Evolutionary conservation across 2,888 invertebrate species (phyloP), one percentile per base, ranked within the genome.

Genomic region (Lysandra bellargus): DNA sequence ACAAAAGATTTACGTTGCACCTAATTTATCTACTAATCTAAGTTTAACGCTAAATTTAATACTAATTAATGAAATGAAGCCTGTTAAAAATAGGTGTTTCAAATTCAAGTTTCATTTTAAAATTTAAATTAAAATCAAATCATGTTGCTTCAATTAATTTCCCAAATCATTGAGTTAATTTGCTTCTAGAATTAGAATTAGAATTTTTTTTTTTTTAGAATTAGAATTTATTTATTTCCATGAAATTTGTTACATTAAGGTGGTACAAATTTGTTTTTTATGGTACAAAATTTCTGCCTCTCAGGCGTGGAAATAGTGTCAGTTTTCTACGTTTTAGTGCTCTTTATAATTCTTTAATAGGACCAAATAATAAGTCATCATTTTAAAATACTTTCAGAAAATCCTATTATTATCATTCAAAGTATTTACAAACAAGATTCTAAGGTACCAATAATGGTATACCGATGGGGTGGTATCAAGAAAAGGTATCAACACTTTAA

Each of bases 61-160:
- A 73, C 2, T 17, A 44, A 69, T 82, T 84, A 82, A 84, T 84
- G 82, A 83, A 85, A 82, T 80, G 81, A 82, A 80, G 82, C 33
- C 30, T 1, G 4, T 69, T 37, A 37, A 69, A 69, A 17, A 12
- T 64, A 4, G 33, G 33, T 14, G 37, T 40, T 14, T 2, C 4
- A 69, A 69, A 37, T 14, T 69, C 14, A 57, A 17, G 4, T 57
- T 57, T 57, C 57, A 57, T 30, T 1, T 69, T 33, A 4, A 33
- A 0, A 64, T 5, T 6, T 37, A 5, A 69, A 69, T 14, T 12
- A 69, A 33, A 69, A 14, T 30, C 81, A 81, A 80, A 81, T 83
- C 61, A 0, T 23, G 61, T 61, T 61, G 23, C 2, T 61, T 61
- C 23, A 61, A 61, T 23, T 23, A 61, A 23, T 61, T 64, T 61